phyloP scores from a whole-genome alignment of 2,113 vertebrate genomes.

The Trogon melanurus region DNA sequence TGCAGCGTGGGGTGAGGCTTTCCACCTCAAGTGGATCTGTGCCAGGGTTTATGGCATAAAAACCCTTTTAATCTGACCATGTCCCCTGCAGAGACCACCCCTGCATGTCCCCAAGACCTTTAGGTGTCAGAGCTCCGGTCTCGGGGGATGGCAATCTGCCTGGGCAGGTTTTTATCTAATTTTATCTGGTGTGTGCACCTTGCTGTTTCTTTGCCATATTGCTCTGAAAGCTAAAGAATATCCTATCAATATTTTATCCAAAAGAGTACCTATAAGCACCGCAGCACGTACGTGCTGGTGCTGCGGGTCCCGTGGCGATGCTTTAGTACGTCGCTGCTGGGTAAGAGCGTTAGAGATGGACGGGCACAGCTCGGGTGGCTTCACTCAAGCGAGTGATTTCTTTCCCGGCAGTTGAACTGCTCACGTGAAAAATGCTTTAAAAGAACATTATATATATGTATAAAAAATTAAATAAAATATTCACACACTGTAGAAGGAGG shows the following conservation, averaged over 20 bases:
- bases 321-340: rapidly evolving
- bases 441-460: neutral
- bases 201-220: neutral
- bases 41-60: rapidly evolving
- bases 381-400: neutral
- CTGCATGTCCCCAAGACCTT: neutral
- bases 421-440: neutral
- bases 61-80: rapidly evolving
- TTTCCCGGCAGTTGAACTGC: neutral
- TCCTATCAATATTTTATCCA: neutral
- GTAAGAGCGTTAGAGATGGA: too few relatives aligned
- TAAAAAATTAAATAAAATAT: too few relatives aligned
- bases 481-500: neutral
- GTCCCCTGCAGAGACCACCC: rapidly evolving
- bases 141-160: rapidly evolving
- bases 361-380: neutral
- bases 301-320: neutral
- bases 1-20: rapidly evolving
- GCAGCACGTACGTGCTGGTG: rapidly evolving
- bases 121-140: rapidly evolving
- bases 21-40: rapidly evolving
- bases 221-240: rapidly evolving
- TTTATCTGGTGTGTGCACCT: too few relatives aligned
- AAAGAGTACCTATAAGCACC: neutral
- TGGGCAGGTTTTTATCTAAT: rapidly evolving